These are phyloP conservation scores for Norana najaformis DNA, from an alignment of 2,888 invertebrate genomes.

Conservation along the genomic window DNA sequence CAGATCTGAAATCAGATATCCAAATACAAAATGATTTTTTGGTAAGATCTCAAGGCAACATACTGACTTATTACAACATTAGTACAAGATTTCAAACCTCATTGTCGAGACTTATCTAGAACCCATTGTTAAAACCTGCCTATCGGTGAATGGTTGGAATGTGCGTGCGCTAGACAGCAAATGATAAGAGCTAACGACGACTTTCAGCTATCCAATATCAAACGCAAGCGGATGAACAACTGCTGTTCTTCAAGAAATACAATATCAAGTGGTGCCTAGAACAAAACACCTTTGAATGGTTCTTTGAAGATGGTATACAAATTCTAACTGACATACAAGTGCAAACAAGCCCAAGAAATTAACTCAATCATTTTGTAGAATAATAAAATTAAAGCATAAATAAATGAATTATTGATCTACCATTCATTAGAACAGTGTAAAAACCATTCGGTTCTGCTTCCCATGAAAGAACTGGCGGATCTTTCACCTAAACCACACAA, in stretches of 20 bases:
- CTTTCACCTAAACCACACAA: slow-evolving; percentile 65
- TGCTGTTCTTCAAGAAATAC: no score
- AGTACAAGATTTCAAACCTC: no score
- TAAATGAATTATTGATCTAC: slow-evolving; percentile 61
- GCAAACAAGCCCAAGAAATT: not conserved
- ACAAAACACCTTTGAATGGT: not conserved
- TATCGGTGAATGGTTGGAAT: no score
- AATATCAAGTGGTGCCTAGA: not conserved
- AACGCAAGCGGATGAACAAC: no score
- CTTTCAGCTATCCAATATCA: no score
- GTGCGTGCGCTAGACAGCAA: no score
- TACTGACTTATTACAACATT: no score
- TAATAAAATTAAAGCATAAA: not conserved
- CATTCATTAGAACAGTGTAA: slow-evolving; percentile 83
- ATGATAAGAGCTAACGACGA: no score
- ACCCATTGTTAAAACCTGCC: no score
- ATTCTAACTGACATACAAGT: no score
- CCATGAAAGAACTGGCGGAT: slow-evolving; percentile 74
- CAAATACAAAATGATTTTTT: not conserved
- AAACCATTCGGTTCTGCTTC: slow-evolving; percentile 64
- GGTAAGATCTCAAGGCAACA: not conserved
- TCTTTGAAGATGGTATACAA: not conserved
- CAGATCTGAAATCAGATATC: no score
- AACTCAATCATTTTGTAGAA: not conserved
- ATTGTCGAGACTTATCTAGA: no score